These are phyloP conservation scores for Balanococcus diminutus DNA, from an alignment of 2,888 invertebrate genomes.

Conservation along the genomic window DNA sequence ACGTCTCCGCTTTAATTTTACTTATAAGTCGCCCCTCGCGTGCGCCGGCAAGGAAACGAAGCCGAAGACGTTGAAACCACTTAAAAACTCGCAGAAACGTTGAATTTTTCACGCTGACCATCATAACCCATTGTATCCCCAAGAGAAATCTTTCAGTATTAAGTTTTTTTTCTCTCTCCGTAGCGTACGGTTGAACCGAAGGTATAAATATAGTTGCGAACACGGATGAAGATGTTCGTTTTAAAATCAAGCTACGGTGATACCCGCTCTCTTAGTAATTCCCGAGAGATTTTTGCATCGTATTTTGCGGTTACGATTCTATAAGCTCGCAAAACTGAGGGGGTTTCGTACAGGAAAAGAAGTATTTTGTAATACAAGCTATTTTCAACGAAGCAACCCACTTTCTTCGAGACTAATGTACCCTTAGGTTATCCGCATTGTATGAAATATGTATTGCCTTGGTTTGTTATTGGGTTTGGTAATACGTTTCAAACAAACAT, in stretches of 20 bases:
- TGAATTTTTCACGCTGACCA: conserved; percentile 42
- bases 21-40: conserved; percentile 1
- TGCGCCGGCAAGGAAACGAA: background rate
- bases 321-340: conserved; percentile 25
- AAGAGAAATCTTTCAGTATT: conserved; percentile 31
- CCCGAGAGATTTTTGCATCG: conserved; percentile 30
- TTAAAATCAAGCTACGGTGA: conserved; percentile 35
- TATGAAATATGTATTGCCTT: conserved; percentile 38
- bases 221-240: conserved; percentile 28
- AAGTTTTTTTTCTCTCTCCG: background rate
- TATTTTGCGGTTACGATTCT: conserved; percentile 29
- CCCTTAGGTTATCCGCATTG: conserved; percentile 31
- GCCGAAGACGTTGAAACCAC: conserved; percentile 8
- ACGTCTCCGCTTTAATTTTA: conserved; percentile 18
- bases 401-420: conserved; percentile 15
- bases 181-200: background rate
- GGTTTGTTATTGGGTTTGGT: background rate
- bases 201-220: conserved; percentile 4
- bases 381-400: conserved; percentile 4
- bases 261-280: conserved; percentile 28
- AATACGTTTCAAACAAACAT: conserved; percentile 13
- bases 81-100: conserved; percentile 24
- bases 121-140: conserved; percentile 35
- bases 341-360: background rate
- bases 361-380: conserved; percentile 38